Percentiles rank a stretch among this genome's conserved stretches.
phyloP scores from a whole-genome alignment of 2,888 invertebrate genomes.

The Mythimna impura region DNA sequence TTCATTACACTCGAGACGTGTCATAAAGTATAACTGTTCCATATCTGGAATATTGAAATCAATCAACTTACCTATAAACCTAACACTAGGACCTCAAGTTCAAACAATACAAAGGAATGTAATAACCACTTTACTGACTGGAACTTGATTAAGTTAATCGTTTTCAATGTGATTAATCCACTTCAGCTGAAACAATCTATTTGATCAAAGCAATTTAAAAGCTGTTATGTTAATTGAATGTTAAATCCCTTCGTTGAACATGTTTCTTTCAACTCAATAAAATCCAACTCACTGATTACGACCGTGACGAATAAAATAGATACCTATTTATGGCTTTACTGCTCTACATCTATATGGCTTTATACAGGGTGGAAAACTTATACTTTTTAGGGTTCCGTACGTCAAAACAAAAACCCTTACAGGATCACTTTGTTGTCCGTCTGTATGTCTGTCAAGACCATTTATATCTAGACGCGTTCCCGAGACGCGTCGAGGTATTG shows the following conservation, averaged over 20 bases:
- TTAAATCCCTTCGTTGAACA: slow-evolving; percentile 23
- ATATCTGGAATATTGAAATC: neutral
- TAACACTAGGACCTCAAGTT: slow-evolving; percentile 4
- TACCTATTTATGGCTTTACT: neutral
- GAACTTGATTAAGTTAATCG: slow-evolving; percentile 28
- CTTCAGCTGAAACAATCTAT: slow-evolving; percentile 32
- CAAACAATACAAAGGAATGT: slow-evolving; percentile 7
- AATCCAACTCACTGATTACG: slow-evolving; percentile 35
- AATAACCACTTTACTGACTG: slow-evolving; percentile 14
- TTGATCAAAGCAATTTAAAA: slow-evolving; percentile 47
- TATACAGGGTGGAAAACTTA: neutral
- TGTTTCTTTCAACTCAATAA: slow-evolving; percentile 41
- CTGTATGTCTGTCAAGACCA: no score
- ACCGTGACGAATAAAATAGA: slow-evolving; percentile 1
- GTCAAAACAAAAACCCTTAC: no score
- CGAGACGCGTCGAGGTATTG: no score
- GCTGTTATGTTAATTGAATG: slow-evolving; percentile 42
- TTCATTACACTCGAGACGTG: neutral
- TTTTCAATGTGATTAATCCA: slow-evolving; percentile 39
- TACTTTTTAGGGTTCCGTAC: neutral
- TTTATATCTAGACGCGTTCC: no score
- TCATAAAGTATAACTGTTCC: neutral
- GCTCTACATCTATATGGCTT: neutral
- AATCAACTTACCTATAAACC: slow-evolving; percentile 10
- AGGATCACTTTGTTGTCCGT: no score